These are phyloP conservation scores for Aramus guarauna DNA, from an alignment of 2,113 vertebrate species.

Conservation along the genomic window DNA sequence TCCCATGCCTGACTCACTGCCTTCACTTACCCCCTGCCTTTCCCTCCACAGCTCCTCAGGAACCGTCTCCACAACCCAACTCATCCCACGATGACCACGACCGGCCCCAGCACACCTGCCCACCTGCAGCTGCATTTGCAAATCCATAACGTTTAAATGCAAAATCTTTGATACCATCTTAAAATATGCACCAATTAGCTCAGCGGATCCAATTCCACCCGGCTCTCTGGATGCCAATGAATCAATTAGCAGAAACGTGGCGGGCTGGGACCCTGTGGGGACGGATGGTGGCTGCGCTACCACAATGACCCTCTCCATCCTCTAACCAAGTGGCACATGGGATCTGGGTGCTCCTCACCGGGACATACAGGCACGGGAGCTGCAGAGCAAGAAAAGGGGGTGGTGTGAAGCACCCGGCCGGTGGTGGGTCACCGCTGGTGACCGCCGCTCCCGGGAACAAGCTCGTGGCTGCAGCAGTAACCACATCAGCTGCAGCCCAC, in stretches of 20 bases:
- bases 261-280: accelerated
- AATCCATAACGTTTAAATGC: neutral
- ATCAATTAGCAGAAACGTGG: accelerated
- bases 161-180: neutral
- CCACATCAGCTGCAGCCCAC: neutral
- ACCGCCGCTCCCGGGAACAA: neutral
- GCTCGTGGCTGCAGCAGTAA: neutral
- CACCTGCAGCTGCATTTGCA: neutral
- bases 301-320: neutral
- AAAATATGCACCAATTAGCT: neutral
- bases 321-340: accelerated
- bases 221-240: accelerated
- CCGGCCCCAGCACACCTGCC: neutral
- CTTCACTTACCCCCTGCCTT: neutral
- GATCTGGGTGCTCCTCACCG: neutral
- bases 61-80: neutral
- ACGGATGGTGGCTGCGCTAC: accelerated
- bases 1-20: too few species aligned
- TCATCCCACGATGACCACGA: accelerated
- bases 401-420: accelerated
- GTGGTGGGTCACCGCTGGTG: neutral
- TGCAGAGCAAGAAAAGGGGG: neutral
- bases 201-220: neutral
- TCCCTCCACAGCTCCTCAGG: neutral
- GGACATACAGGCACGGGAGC: accelerated